phyloP scores from a whole-genome alignment of 2,888 invertebrate species.

The Oeneis ivallda region DNA sequence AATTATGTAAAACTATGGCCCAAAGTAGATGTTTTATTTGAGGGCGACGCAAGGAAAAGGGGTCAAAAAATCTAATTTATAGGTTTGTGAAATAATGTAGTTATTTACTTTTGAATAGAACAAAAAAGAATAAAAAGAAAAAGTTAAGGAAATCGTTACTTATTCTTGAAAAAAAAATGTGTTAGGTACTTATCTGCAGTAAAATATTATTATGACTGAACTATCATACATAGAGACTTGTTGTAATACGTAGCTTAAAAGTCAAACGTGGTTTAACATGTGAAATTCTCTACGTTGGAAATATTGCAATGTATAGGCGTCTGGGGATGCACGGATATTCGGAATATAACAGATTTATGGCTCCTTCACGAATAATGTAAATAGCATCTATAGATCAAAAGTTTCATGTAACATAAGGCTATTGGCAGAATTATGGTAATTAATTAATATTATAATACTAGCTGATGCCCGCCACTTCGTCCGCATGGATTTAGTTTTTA shows the following conservation, averaged over 20 bases:
- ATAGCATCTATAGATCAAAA: slow-evolving; percentile 21
- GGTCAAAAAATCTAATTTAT: too few species aligned
- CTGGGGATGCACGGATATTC: slow-evolving; percentile 76
- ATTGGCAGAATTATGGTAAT: slow-evolving; percentile 2
- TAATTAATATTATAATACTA: neutral
- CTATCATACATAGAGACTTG: neutral
- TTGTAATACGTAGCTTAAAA: slow-evolving; percentile 18
- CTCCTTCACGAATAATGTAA: slow-evolving; percentile 29
- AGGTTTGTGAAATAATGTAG: too few species aligned
- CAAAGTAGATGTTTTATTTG: too few species aligned
- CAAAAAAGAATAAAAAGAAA: too few species aligned
- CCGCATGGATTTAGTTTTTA: too few species aligned
- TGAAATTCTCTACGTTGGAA: slow-evolving; percentile 56
- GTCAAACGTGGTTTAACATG: slow-evolving; percentile 31
- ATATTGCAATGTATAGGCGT: slow-evolving; percentile 75
- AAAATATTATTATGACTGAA: neutral
- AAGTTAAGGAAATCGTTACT: neutral
- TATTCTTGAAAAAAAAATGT: neutral
- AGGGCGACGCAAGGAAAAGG: too few species aligned
- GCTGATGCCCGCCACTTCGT: too few species aligned
- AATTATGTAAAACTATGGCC: too few species aligned
- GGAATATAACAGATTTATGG: slow-evolving; percentile 73
- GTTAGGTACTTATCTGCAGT: neutral
- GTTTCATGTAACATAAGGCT: slow-evolving; percentile 10
- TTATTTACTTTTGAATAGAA: too few species aligned